Percentiles rank a stretch among this genome's conserved stretches.
Conservation (phyloP, 1,140 invertebrate species). For the Oscheius sp. region DNA sequence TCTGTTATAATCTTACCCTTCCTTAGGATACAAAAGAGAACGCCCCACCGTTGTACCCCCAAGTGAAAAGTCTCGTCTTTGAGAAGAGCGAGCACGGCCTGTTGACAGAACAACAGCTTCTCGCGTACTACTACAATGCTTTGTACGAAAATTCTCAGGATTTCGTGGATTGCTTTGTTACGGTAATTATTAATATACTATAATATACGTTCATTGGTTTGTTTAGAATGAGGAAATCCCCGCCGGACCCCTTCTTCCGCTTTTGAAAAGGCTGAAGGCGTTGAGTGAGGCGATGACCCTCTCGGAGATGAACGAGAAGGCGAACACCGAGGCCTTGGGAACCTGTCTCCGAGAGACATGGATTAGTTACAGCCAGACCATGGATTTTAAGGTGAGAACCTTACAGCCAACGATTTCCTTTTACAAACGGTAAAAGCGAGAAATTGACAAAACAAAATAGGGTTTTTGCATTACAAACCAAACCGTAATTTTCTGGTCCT, state of each 20-base stretch:
- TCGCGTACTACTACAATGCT: constrained; percentile 30
- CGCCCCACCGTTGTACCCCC: constrained; percentile 35
- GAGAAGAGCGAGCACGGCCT: constrained; percentile 28
- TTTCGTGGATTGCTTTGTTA: constrained; percentile 31
- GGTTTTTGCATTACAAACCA: no score
- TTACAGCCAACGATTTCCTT: no score
- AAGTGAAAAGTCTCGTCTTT: neutral
- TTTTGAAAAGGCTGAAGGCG: constrained; percentile 5
- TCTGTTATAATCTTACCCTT: neutral
- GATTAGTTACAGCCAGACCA: neutral
- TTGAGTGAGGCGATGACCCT: constrained; percentile 19
- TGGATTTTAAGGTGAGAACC: constrained; percentile 14
- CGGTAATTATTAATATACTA: neutral
- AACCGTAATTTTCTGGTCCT: no score
- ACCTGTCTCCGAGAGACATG: constrained; percentile 30
- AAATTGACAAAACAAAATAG: no score
- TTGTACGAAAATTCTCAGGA: constrained; percentile 28
- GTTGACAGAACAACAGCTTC: constrained; percentile 21
- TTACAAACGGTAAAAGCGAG: no score
- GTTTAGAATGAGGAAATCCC: constrained; percentile 17
- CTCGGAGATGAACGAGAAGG: constrained; percentile 18
- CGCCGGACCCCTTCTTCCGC: constrained; percentile 14
- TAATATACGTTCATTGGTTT: neutral
- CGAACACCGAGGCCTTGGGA: constrained; percentile 15
- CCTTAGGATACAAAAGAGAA: neutral